phyloP scores from a whole-genome alignment of 1,140 invertebrate genomes.

The Drosophila nigromelanica region DNA sequence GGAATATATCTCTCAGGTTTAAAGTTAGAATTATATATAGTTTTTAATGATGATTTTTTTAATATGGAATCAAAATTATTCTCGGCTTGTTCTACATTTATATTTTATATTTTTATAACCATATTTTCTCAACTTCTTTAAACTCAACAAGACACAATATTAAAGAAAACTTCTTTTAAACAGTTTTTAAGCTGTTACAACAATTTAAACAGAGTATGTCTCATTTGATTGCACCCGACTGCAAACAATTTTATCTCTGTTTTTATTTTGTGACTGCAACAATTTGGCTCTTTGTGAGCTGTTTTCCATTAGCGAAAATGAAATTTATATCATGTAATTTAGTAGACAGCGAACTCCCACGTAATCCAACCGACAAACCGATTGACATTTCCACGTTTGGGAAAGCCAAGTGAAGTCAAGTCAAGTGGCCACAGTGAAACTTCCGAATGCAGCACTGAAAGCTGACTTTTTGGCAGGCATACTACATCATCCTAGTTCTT shows the following conservation, averaged over 20 bases:
- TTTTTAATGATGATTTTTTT: too few species aligned
- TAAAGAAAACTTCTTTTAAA: too few species aligned
- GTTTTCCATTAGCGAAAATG: conserved; percentile 53
- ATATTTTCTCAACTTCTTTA: too few species aligned
- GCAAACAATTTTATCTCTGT: background rate
- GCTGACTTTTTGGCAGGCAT: conserved; percentile 4
- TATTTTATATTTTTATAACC: too few species aligned
- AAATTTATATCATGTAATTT: conserved; percentile 72
- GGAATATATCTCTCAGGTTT: too few species aligned
- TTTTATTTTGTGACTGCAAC: conserved; percentile 7
- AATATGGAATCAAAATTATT: too few species aligned
- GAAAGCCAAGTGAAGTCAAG: conserved; percentile 17
- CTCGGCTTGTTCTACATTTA: too few species aligned
- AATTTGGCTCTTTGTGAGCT: conserved; percentile 16
- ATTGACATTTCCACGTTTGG: conserved; percentile 38
- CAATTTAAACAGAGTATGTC: background rate
- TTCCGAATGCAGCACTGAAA: conserved; percentile 15
- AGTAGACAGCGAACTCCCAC: conserved; percentile 37
- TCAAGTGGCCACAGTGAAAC: conserved; percentile 25
- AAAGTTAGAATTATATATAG: too few species aligned
- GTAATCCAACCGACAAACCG: conserved; percentile 15
- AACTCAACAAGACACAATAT: too few species aligned
- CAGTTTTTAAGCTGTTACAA: too few species aligned
- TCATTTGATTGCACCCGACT: background rate
- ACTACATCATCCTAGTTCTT: conserved; percentile 35